These are phyloP conservation scores for Stramonita haemastoma DNA, from an alignment of 2,888 invertebrate species.

Conservation along the genomic window DNA sequence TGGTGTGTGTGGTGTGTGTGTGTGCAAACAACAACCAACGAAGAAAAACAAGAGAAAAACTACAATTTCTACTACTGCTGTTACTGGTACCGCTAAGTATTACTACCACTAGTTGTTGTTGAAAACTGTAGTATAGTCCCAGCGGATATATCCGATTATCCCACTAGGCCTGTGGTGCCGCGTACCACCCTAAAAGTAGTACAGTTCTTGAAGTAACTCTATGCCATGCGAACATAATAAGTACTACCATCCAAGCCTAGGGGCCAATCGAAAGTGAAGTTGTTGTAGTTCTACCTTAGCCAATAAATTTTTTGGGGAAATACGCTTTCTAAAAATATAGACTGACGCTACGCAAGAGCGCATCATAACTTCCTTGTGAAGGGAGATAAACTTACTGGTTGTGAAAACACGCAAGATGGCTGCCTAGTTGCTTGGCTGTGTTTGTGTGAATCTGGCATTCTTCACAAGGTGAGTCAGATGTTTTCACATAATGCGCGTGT, in stretches of 20 bases:
- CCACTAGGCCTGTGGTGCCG: too few species aligned
- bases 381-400: slow-evolving; percentile 21
- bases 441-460: slow-evolving; percentile 10
- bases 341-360: not conserved
- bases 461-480: slow-evolving; percentile 19
- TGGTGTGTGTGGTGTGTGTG: too few species aligned
- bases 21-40: too few species aligned
- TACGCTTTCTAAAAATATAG: slow-evolving; percentile 23
- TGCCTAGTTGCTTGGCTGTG: slow-evolving; percentile 32
- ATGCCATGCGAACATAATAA: too few species aligned
- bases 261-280: not conserved
- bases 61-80: too few species aligned
- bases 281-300: not conserved
- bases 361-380: slow-evolving; percentile 20
- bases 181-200: too few species aligned
- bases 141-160: too few species aligned
- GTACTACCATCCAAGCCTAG: not conserved
- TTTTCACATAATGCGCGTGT: not conserved
- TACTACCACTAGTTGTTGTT: too few species aligned
- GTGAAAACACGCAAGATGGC: slow-evolving; percentile 15
- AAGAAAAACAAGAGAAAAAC: too few species aligned
- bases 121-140: too few species aligned
- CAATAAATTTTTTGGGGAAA: not conserved
- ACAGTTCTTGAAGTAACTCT: too few species aligned
- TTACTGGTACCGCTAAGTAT: too few species aligned